phyloP scores from a whole-genome alignment of 2,113 vertebrate genomes.

The Hippocampus comes region DNA sequence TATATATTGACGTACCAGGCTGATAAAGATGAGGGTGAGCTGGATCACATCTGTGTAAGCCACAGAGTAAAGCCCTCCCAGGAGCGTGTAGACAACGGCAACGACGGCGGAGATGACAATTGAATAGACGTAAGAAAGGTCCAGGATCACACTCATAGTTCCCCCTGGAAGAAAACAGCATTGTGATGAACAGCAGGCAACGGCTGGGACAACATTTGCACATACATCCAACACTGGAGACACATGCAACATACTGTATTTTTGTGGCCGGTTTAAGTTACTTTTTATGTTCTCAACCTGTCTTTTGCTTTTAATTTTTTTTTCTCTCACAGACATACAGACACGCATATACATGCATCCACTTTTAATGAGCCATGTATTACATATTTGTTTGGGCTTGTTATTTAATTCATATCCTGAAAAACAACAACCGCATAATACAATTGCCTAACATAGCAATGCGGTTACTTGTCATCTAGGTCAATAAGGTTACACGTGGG shows the following conservation, averaged over 20 bases:
- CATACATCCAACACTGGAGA: constrained; percentile 6
- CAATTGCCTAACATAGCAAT: constrained; percentile 7
- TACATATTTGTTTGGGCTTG: constrained; percentile 13
- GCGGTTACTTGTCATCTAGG: constrained; percentile 6
- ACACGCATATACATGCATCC: constrained; percentile 31
- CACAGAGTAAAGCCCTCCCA: constrained; percentile 82
- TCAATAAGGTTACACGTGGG: constrained; percentile 21
- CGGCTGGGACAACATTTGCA: not conserved
- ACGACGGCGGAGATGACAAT: constrained; percentile 76
- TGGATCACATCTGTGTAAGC: constrained; percentile 84
- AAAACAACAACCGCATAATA: constrained; percentile 5
- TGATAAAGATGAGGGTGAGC: constrained; percentile 76
- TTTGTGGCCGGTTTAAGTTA: constrained; percentile 14
- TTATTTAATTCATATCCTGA: constrained; percentile 15
- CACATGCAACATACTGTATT: constrained; percentile 36
- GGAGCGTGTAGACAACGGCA: constrained; percentile 77
- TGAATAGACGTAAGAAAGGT: constrained; percentile 70
- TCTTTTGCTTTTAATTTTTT: constrained; percentile 11
- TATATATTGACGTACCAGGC: constrained; percentile 68
- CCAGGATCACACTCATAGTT: constrained; percentile 79
- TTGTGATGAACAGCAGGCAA: constrained; percentile 13
- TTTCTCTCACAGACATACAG: constrained; percentile 32
- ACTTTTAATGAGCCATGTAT: constrained; percentile 11
- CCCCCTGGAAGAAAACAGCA: constrained; percentile 67
- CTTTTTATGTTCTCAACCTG: constrained; percentile 26